These are phyloP conservation scores for Bimastos eiseni DNA, from an alignment of 2,888 invertebrate genomes.

Conservation along the genomic window DNA sequence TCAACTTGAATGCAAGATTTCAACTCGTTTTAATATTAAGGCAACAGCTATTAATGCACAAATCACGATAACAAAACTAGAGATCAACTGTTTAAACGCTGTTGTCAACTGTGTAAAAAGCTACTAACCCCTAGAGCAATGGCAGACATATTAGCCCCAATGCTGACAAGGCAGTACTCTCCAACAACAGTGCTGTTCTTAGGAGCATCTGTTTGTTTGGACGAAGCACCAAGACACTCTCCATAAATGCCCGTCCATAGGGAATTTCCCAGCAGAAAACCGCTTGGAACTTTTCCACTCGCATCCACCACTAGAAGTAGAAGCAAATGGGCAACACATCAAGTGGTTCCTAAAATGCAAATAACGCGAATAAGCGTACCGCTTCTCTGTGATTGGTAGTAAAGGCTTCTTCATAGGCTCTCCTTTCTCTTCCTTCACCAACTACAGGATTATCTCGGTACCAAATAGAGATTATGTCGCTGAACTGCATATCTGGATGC, in stretches of 20 bases:
- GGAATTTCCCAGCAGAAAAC: conserved; percentile 35
- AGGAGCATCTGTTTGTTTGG: not conserved
- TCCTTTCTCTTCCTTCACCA: too few relatives aligned
- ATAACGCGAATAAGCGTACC: too few relatives aligned
- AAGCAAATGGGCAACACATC: not conserved
- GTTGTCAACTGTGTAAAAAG: not conserved
- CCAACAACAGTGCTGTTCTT: not conserved
- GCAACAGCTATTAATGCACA: not conserved
- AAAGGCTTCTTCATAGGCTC: too few relatives aligned
- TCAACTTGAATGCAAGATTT: too few relatives aligned
- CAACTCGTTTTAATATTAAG: too few relatives aligned
- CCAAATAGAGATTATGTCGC: too few relatives aligned
- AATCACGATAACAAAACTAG: not conserved
- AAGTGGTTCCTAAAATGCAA: not conserved
- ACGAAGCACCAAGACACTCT: conserved; percentile 29
- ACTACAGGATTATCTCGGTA: too few relatives aligned
- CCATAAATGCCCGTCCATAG: conserved; percentile 38
- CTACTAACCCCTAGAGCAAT: not conserved
- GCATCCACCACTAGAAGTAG: conserved; percentile 38
- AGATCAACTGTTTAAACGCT: not conserved
- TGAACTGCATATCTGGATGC: too few relatives aligned
- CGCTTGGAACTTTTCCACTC: conserved; percentile 36
- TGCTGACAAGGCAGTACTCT: conserved; percentile 9
- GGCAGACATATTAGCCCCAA: not conserved
- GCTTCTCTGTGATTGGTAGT: too few relatives aligned